Evolutionary conservation across 2,797 vertebrate species (phyloP).

Genomic region (Myiotriccus ornatus): DNA sequence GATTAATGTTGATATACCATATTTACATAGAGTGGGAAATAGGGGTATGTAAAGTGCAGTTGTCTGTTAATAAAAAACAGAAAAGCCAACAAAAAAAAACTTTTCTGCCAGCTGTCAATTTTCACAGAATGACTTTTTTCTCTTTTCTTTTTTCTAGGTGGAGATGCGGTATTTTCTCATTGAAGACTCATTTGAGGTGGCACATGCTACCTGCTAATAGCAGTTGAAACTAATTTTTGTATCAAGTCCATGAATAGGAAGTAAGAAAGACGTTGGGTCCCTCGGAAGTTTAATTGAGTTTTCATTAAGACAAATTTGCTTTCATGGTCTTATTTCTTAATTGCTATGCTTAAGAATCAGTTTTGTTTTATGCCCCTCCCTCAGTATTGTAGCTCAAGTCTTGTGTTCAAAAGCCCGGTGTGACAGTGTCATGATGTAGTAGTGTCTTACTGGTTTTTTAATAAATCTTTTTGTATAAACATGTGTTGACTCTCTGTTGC

Average conservation of each 20-base stretch:
- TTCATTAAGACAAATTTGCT: slow-evolving; percentile 81
- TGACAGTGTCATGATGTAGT: slow-evolving; percentile 83
- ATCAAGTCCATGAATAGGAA: slow-evolving; percentile 80
- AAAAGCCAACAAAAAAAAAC: slow-evolving; percentile 9
- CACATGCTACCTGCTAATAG: slow-evolving; percentile 81
- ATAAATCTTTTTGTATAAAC: slow-evolving; percentile 85
- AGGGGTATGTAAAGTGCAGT: slow-evolving; percentile 79
- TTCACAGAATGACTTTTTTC: slow-evolving; percentile 71
- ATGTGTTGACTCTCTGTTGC: slow-evolving; percentile 55
- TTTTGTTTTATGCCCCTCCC: slow-evolving; percentile 76
- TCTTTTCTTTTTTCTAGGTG: slow-evolving; percentile 86
- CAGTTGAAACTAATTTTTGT: slow-evolving; percentile 85
- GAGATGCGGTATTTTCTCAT: slow-evolving; percentile 84
- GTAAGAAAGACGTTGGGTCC: slow-evolving; percentile 81
- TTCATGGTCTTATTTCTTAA: slow-evolving; percentile 83
- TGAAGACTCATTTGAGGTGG: slow-evolving; percentile 85
- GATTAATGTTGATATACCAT: slow-evolving; percentile 76
- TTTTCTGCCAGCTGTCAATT: slow-evolving; percentile 52
- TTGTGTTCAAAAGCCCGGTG: slow-evolving; percentile 82
- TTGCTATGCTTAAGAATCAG: slow-evolving; percentile 78
- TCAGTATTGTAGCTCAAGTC: slow-evolving; percentile 79
- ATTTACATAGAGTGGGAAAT: slow-evolving; percentile 78
- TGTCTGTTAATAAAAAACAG: slow-evolving; percentile 71
- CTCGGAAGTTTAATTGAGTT: slow-evolving; percentile 81
- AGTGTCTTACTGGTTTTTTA: slow-evolving; percentile 83